Percentiles rank a stretch among this genome's conserved stretches.
These are phyloP conservation scores for Leptobrachium ailaonicum DNA, from an alignment of 2,113 vertebrate species.

Conservation along the genomic window DNA sequence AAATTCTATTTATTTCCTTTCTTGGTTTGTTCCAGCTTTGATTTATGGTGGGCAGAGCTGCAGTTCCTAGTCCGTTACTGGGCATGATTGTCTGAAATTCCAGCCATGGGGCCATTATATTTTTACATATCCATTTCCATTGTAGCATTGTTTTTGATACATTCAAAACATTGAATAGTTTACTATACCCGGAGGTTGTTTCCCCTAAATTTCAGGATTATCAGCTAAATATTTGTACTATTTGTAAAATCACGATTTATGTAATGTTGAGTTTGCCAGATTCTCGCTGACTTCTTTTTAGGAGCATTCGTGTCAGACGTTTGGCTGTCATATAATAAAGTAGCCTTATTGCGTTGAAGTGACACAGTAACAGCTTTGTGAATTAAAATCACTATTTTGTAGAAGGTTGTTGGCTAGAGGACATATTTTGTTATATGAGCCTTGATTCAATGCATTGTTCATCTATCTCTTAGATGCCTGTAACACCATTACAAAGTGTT, in stretches of 20 bases:
- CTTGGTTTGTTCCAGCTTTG: conserved; percentile 25
- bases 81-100: conserved; percentile 14
- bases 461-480: too few relatives aligned
- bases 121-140: conserved; percentile 3
- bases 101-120: conserved; percentile 13
- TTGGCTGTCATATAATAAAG: background rate
- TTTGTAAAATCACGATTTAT: background rate
- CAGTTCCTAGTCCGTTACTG: conserved; percentile 9
- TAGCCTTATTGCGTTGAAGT: background rate
- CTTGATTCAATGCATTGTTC: background rate
- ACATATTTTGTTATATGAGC: background rate
- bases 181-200: conserved; percentile 36
- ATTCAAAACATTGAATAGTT: conserved; percentile 58
- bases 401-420: background rate
- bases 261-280: background rate
- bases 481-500: too few relatives aligned
- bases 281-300: background rate
- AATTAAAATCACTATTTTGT: background rate
- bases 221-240: background rate
- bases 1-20: conserved; percentile 17
- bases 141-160: conserved; percentile 23
- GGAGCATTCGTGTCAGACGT: background rate
- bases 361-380: conserved; percentile 1
- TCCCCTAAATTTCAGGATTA: background rate
- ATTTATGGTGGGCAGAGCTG: conserved; percentile 3